Conservation (phyloP, 2,113 vertebrate species). For the Phyllostomus discolor region DNA sequence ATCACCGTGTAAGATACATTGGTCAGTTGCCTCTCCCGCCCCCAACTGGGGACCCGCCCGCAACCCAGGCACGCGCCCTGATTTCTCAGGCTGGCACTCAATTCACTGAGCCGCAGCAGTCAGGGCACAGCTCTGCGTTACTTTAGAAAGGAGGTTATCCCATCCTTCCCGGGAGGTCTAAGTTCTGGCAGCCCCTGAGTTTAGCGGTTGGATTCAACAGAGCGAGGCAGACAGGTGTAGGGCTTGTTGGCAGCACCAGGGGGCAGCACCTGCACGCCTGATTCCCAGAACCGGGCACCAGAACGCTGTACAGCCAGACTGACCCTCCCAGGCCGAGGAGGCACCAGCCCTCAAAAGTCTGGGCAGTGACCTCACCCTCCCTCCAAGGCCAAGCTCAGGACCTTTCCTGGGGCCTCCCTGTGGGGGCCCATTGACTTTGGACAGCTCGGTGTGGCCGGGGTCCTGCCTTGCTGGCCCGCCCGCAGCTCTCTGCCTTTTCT, state of each 20-base stretch:
- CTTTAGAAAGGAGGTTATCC: background rate
- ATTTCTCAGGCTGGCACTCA: no score
- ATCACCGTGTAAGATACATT: no score
- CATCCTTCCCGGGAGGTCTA: background rate
- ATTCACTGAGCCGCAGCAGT: no score
- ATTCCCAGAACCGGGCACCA: background rate
- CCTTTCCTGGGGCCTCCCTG: background rate
- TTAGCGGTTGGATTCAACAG: background rate
- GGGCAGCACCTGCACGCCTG: conserved; percentile 31
- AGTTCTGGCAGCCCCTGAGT: background rate
- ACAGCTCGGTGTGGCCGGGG: background rate
- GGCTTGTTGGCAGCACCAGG: background rate
- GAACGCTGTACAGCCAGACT: background rate
- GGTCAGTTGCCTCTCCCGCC: no score
- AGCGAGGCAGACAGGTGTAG: background rate
- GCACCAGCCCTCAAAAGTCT: background rate
- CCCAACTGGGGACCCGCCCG: no score
- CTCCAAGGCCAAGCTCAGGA: background rate
- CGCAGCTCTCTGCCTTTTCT: background rate
- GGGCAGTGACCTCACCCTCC: background rate
- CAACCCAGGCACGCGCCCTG: no score
- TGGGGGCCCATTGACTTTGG: background rate
- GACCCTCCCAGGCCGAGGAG: background rate
- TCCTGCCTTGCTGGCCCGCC: background rate
- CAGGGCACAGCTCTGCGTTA: background rate